A percentile compares a stretch with the other conserved stretches of the same genome.
Conservation (phyloP, 1,140 invertebrate species). For the Galendromus occidentalis region DNA sequence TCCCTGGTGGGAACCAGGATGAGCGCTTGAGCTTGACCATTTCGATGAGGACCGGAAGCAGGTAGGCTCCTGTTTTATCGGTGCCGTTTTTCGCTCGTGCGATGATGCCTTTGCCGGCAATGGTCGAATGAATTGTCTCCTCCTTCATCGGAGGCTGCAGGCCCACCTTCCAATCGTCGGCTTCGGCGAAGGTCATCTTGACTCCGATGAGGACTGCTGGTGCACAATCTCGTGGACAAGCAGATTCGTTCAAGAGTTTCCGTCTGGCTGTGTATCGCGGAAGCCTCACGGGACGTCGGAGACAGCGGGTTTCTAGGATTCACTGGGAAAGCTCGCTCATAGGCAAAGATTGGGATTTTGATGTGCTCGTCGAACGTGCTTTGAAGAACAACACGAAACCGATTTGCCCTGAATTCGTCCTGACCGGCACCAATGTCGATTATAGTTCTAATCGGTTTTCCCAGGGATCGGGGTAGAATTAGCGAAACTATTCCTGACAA, state of each 20-base stretch:
- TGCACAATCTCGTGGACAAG: no score
- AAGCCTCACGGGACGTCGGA: not conserved
- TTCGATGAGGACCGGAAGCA: conserved; percentile 87
- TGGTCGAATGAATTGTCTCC: conserved; percentile 90
- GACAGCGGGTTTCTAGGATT: not conserved
- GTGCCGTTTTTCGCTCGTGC: conserved; percentile 99
- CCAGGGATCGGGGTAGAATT: no score
- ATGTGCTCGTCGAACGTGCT: not conserved
- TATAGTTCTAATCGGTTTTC: no score
- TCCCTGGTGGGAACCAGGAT: conserved; percentile 97
- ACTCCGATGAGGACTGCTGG: no score
- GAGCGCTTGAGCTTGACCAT: conserved; percentile 88
- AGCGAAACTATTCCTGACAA: no score
- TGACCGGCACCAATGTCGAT: not conserved
- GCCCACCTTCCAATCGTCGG: no score
- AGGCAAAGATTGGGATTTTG: not conserved
- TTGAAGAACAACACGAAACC: not conserved
- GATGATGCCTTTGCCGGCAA: conserved; percentile 90
- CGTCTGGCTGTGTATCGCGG: no score
- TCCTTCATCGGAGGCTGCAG: conserved; percentile 87
- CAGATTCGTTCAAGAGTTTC: no score
- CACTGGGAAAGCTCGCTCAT: not conserved
- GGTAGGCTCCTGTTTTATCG: conserved; percentile 98
- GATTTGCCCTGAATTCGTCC: not conserved
- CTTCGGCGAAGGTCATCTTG: no score